Base-by-base conservation (phyloP, 2,113 vertebrate species). In the Scatophagus argus region DNA sequence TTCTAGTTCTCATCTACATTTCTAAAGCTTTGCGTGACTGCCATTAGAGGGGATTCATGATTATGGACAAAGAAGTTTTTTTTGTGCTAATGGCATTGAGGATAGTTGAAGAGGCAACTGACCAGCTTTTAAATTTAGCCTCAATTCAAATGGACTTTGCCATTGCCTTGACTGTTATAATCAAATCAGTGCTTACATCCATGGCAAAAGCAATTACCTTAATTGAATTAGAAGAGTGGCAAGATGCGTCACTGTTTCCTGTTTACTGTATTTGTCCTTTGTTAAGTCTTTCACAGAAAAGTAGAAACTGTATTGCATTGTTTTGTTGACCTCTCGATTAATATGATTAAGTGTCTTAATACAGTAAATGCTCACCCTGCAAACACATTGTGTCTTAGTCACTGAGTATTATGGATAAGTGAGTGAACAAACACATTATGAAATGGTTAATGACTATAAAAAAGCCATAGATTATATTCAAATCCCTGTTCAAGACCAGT, bases 31-130 rank as follows among this genome's bases (percentile, higher is more conserved):
- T 31, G 59, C 41, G 8, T 51, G 9, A 21, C 43, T 7, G 54
- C 70, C 74, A 71, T 27, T 3, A 82, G 80, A 72, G 60, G 66
- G 66, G 12, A 52, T 36, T 77, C 13, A 31, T n/a, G 32, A 31
- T 56, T 29, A 43, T 32, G 32, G 19, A 59, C 6, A n/a, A 19
- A 14, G 3, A 23, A 6, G n/a, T 34, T 34, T 13, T 34, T 13
- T 31, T 25, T 38, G 5, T 16, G 54, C 21, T 2, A 19, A 47
- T 38, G 16, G 9, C 13, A 25, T 13, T 32, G 21, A 66, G 23
- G 16, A 10, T 4, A 16, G 36, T 38, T 12, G 12, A 51, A 43
- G 8, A 9, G 51, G 39, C 67, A 29, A 0, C 12, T 9, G 19
- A 12, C 12, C 8, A 1, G 27, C 21, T 29, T 55, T 70, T 63